Percentiles rank a stretch among this genome's conserved stretches.
phyloP scores from a whole-genome alignment of 2,888 invertebrate genomes.

The Drosophila subsilvestris region DNA sequence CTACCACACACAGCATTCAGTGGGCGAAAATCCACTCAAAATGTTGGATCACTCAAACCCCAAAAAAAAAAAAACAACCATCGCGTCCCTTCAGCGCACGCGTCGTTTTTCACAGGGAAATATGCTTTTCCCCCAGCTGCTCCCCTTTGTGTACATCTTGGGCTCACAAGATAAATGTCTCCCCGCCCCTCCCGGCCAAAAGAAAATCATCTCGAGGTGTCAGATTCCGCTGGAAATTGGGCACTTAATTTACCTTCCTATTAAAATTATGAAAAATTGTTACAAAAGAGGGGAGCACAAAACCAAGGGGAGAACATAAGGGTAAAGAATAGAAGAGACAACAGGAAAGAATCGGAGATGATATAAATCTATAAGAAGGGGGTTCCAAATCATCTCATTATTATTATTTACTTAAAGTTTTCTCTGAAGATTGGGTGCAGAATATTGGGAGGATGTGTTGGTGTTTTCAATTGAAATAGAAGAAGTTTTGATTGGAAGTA shows the following conservation, averaged over 20 bases:
- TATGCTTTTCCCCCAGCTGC: constrained; percentile 7
- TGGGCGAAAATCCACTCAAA: constrained; percentile 33
- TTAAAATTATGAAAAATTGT: constrained; percentile 71
- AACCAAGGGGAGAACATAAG: background rate
- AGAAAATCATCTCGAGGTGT: constrained; percentile 54
- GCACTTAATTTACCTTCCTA: constrained; percentile 70
- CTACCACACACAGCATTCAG: background rate
- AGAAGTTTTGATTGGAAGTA: background rate
- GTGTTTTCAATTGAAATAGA: background rate
- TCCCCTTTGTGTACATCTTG: constrained; percentile 15
- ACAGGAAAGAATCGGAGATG: background rate
- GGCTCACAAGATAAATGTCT: constrained; percentile 53
- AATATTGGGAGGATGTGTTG: too few relatives aligned
- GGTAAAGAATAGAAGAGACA: background rate
- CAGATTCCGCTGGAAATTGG: constrained; percentile 72
- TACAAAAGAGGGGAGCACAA: constrained; percentile 24
- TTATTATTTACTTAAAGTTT: background rate
- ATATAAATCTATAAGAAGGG: background rate
- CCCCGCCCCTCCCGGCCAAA: constrained; percentile 15
- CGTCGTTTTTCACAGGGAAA: constrained; percentile 48
- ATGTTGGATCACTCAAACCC: constrained; percentile 5
- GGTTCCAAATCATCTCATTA: background rate
- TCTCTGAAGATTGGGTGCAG: background rate
- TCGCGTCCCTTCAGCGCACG: constrained; percentile 50
- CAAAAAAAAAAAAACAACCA: background rate